Percentiles rank a stretch among this genome's conserved stretches.
These are phyloP conservation scores for Urocynchramus pylzowi DNA, from an alignment of 2,113 vertebrate species.

Conservation along the genomic window DNA sequence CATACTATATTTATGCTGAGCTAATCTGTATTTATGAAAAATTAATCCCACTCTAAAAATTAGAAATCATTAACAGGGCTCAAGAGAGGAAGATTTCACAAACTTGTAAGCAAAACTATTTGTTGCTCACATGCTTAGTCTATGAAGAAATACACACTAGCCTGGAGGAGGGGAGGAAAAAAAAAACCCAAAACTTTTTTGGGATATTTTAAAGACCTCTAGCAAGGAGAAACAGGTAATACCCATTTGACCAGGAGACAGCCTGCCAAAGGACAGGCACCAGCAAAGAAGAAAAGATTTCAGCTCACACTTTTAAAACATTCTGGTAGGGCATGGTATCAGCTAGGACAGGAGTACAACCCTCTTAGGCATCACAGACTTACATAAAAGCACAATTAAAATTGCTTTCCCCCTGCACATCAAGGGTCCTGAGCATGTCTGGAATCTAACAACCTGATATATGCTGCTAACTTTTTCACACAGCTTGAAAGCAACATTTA, in stretches of 20 bases:
- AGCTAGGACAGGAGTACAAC: neutral
- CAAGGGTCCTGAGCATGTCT: neutral
- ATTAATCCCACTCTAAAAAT: neutral
- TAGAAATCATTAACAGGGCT: neutral
- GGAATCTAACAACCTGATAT: neutral
- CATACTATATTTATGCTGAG: neutral
- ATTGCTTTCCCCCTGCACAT: neutral
- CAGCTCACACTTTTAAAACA: neutral
- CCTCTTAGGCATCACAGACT: neutral
- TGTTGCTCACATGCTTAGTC: neutral
- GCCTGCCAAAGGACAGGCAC: neutral
- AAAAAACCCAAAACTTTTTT: neutral
- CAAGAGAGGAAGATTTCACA: neutral
- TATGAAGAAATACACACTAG: neutral
- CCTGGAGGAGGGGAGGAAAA: accelerated
- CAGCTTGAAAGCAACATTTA: neutral
- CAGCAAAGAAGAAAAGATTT: neutral
- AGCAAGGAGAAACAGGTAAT: neutral
- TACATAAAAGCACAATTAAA: neutral
- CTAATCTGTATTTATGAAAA: neutral
- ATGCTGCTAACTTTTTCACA: neutral
- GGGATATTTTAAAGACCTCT: neutral
- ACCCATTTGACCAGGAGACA: neutral
- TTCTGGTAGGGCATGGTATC: neutral
- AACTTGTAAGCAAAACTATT: neutral